Percentiles rank a stretch among this genome's conserved stretches.
Evolutionary conservation across 1,140 invertebrate species (phyloP).

Genomic region (Drosophila ercepeae): DNA sequence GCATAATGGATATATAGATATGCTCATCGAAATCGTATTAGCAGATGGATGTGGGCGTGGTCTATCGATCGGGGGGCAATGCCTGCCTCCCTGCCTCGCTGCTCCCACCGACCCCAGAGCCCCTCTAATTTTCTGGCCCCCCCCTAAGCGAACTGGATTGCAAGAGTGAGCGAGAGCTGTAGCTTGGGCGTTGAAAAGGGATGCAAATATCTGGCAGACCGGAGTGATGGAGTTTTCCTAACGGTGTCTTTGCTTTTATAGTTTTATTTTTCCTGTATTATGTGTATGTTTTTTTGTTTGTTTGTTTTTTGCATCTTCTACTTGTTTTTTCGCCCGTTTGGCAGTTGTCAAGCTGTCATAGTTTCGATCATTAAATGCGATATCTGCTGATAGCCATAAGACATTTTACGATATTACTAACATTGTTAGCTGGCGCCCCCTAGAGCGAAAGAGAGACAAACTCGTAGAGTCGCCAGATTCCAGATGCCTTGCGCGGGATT

Average conservation of each 20-base stretch:
- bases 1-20: neutral
- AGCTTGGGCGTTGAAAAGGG: slow-evolving; percentile 4
- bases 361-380: slow-evolving; percentile 76
- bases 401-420: slow-evolving; percentile 75
- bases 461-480: neutral
- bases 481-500: slow-evolving; percentile 17
- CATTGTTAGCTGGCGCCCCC: slow-evolving; percentile 61
- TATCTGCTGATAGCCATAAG: slow-evolving; percentile 79
- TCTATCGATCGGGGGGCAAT: slow-evolving; percentile 50
- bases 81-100: slow-evolving; percentile 13
- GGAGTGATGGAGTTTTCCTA: slow-evolving; percentile 40
- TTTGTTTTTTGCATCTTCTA: slow-evolving; percentile 15
- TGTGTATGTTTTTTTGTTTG: neutral
- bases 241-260: slow-evolving; percentile 8
- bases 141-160: slow-evolving; percentile 23
- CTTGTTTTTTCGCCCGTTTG: slow-evolving; percentile 56
- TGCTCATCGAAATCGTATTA: slow-evolving; percentile 46
- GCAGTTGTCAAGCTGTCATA: slow-evolving; percentile 72
- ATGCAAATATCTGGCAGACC: slow-evolving; percentile 3
- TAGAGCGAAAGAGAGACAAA: slow-evolving; percentile 37
- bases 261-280: neutral
- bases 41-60: slow-evolving; percentile 60
- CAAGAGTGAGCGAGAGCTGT: slow-evolving; percentile 14
- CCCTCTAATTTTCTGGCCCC: slow-evolving; percentile 1
- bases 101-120: too few species aligned